Evolutionary conservation across 2,797 vertebrate genomes (phyloP), one percentile per base, ranked within the genome.

Genomic region (Dermochelys coriacea): DNA sequence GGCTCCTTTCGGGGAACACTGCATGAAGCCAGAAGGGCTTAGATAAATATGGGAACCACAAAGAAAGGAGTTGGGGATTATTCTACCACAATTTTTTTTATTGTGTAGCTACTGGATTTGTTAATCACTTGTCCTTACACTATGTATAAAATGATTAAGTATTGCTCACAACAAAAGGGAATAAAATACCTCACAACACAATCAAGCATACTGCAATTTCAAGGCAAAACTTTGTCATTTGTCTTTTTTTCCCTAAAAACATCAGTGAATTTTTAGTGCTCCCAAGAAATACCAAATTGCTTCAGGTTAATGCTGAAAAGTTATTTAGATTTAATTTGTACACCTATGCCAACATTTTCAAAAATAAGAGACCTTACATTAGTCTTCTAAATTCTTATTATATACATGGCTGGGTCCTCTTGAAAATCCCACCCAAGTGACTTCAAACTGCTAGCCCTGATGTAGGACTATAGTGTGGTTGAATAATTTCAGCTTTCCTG

Each of bases 171-270:
- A 79, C 96, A 93, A 98, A 98, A 98, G 97, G 97, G 97, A 98
- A 98, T 98, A 98, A 98, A 98, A 98, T 97, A 98, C 98, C 98
- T 98, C 98, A 97, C 89, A 78, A 37, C 85, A 93, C 89, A 85
- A 55, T 84, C 88, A 81, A 79, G 89, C 51, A 92, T 64, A 90
- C 15, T 93, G 55, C 92, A 95, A 75, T 96, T 95, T 96, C 3
- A 75, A 97, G 95, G 92, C 93, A 96, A 92, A 50, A 86, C 12
- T 9, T 71, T 12, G 94, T 93, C 79, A 90, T 23, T 57, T 37
- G 50, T 86, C 27, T 71, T n/a, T 82, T 50, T 10, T 7, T 47
- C 47, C 23, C 5, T 29, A 64, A 47, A 57, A 71, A 37, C 7
- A 9, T 23, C 18, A 37, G 41, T 55, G 23, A 55, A 57, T 34